Base-by-base conservation (phyloP, 35 echinoderm and acorn worm species). In the Holothuria glaberrima region DNA sequence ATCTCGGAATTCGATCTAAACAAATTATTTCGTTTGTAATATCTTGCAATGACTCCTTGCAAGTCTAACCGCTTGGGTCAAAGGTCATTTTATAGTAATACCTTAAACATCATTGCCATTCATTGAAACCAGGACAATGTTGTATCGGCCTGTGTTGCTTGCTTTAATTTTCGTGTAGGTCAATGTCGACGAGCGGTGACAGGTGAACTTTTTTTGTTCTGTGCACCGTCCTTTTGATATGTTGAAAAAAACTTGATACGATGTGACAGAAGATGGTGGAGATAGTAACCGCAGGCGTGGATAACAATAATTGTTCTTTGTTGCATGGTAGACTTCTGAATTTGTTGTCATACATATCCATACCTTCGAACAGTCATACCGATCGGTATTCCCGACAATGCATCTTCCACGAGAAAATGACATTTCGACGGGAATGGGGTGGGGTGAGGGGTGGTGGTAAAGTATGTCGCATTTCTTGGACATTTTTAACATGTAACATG, bases 11-110 rank as follows among this genome's bases (percentile, higher is more conserved):
- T 76, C 46, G 72, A 76, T 76, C 72, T 44, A 76, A 76, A 76
- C 72, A 76, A 76, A 76, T 76, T 76, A 76, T 76, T 76, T 45
- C 72, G 72, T 76, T 76, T 76, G 72, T 76, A 76, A 22, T 76
- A 45, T 71, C 68, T 71, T 36, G 46, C 12, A 76, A 44, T 34
- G 72, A 76, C 20, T 45, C 35, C 31, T 76, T 76, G 36, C 34
- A 41, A 76, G 72, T 44, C 33, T 76, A 76, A 76, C 72, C 72
- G 41, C 72, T 76, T 19, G 30, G 33, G 72, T 76, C 72, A 76
- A 76, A 45, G 72, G 72, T 76, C 72, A 76, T 17, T 44, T 38
- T 76, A 38, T 76, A 76, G 30, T 45, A 34, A 76, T 41, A 30
- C 72, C 24, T 44, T 45, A n/a, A 44, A 45, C 46, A 38, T 76